These are phyloP conservation scores for Axis porcinus DNA, from an alignment of 2,113 vertebrate genomes.

Conservation along the genomic window DNA sequence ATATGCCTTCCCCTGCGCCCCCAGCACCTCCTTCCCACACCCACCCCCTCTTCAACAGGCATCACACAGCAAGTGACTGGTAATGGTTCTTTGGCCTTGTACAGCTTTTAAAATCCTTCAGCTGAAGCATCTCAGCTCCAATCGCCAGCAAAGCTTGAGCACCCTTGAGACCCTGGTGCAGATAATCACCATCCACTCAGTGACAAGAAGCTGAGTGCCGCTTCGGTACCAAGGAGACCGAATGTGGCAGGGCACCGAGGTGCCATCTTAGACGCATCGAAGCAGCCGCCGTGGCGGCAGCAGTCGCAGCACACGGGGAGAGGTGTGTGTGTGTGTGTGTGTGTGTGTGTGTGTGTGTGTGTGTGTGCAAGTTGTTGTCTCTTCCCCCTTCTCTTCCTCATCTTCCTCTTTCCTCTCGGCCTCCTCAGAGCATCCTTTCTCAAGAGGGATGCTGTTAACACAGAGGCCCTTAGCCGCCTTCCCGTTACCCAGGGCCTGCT, in stretches of 20 bases:
- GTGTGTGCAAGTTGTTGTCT: neutral
- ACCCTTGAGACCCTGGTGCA: conserved; percentile 73
- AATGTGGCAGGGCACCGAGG: conserved; percentile 75
- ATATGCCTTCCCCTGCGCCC: conserved; percentile 26
- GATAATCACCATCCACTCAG: conserved; percentile 72
- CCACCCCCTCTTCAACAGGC: conserved; percentile 42
- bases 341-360: neutral
- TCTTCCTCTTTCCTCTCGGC: neutral
- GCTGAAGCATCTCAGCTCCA: conserved; percentile 70
- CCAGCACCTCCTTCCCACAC: conserved; percentile 23
- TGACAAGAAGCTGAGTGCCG: conserved; percentile 67
- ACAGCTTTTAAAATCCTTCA: conserved; percentile 78
- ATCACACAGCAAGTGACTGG: conserved; percentile 72
- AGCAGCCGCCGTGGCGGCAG: conserved; percentile 3
- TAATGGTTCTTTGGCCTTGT: conserved; percentile 71
- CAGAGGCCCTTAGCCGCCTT: neutral
- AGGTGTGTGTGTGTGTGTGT: neutral
- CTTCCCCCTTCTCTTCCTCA: neutral
- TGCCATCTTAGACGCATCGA: conserved; percentile 70
- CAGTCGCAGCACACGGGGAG: neutral
- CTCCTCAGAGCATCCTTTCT: conserved; percentile 47
- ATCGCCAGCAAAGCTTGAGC: conserved; percentile 69
- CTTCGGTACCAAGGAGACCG: conserved; percentile 71
- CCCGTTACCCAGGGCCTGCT: conserved; percentile 51
- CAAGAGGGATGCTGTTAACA: neutral